Evolutionary conservation across 37 sponge, comb jelly and placozoan species (phyloP), one percentile per base, ranked within the genome.

Genomic region (Geodia barretti): DNA sequence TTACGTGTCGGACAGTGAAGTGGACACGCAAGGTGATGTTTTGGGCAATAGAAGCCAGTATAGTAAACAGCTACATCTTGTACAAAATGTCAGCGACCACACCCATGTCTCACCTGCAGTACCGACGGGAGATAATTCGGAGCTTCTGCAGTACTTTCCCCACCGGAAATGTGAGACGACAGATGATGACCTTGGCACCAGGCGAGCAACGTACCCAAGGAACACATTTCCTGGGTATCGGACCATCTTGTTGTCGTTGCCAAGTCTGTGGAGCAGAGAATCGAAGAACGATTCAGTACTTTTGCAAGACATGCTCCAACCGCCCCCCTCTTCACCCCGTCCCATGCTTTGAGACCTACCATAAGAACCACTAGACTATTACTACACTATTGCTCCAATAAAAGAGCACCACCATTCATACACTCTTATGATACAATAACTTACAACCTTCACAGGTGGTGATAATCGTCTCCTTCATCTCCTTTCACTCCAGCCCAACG

Each of bases 11-110:
- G 31, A 23, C 28, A 30, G 31, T n/a, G 19, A 65, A 65, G 19
- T 71, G 72, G 72, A 11, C 38, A 39, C 33, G 72, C 11, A 71
- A 71, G 38, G 72, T 71, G 5, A 35, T 71, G n/a, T 71, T 71
- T 31, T 71, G 72, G 72, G 24, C 36, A 37, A 23, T 71, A 23
- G 72, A 71, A 31, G 72, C 28, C 14, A 31, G 37, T 35, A 32
- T 71, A 35, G 19, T 71, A 17, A 71, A 71, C 41, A 33, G 36
- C 5, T 71, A 71, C 37, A 32, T 71, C 24, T 19, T 71, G 37
- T 71, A 71, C 72, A 71, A n/a, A 33, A 14, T 23, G 24, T 33
- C 37, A 4, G 37, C 14, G 20, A 33, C 72, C 37, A 47, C 7
- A 47, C 54, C 54, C 14, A n/a, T 71, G 17, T 33, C 72, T 37